Evolutionary conservation across 2,113 vertebrate genomes (phyloP).

Genomic region (Anser brachyrhynchus): DNA sequence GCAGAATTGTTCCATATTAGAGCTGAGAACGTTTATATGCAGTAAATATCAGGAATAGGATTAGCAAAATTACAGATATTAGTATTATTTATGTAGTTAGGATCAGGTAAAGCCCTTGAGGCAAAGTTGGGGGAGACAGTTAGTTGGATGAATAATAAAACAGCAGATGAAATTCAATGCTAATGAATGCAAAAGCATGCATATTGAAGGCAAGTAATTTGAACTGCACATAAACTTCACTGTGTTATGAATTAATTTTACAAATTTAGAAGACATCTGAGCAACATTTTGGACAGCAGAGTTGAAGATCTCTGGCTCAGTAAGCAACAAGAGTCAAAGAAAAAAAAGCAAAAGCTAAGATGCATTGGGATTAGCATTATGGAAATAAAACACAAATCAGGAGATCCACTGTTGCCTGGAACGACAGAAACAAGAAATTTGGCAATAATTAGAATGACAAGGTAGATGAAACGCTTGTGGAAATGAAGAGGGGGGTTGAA

Average conservation of each 20-base stretch:
- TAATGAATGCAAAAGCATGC: neutral
- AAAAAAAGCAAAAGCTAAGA: neutral
- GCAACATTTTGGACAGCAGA: neutral
- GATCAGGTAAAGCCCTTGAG: neutral
- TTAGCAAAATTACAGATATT: neutral
- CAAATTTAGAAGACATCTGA: neutral
- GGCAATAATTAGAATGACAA: neutral
- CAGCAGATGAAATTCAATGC: neutral
- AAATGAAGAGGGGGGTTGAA: neutral
- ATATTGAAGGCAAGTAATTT: neutral
- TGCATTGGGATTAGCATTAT: neutral
- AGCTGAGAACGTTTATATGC: neutral
- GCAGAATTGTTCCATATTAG: neutral
- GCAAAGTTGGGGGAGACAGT: neutral
- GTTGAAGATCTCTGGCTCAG: neutral
- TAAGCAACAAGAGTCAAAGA: neutral
- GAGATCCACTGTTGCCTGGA: neutral
- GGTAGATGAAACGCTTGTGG: neutral
- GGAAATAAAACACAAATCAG: neutral
- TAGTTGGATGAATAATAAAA: neutral
- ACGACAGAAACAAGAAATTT: neutral
- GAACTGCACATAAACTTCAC: neutral
- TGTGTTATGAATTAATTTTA: conserved; percentile 10
- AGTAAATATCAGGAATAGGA: neutral
- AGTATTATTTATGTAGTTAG: neutral